phyloP scores from a whole-genome alignment of 2,113 vertebrate species.

The Gobius niger region DNA sequence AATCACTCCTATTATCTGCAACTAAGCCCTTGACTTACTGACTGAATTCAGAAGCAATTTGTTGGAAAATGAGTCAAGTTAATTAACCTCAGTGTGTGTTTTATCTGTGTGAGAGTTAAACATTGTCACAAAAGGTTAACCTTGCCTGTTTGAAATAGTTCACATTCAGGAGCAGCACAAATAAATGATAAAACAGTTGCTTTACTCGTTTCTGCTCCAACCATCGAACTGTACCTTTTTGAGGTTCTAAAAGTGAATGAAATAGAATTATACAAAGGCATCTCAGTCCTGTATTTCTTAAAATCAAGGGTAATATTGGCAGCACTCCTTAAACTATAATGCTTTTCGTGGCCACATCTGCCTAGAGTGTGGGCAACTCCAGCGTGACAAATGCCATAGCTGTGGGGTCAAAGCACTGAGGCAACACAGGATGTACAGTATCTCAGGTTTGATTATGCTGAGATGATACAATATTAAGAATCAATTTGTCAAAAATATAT shows the following conservation, averaged over 20 bases:
- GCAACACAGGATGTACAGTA: neutral
- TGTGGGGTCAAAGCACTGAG: neutral
- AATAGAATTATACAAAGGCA: no score
- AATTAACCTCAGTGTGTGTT: neutral
- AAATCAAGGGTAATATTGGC: neutral
- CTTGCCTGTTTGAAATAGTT: constrained; percentile 33
- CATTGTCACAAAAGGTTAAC: constrained; percentile 38
- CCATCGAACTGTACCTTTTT: no score
- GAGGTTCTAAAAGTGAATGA: no score
- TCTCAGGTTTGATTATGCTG: no score
- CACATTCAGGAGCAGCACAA: neutral
- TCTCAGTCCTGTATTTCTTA: no score
- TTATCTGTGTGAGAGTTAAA: constrained; percentile 18
- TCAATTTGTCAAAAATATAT: no score
- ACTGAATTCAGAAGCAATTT: constrained; percentile 7
- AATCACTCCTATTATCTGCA: constrained; percentile 1
- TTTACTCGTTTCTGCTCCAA: no score
- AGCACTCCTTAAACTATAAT: constrained; percentile 29
- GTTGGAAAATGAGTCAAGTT: neutral
- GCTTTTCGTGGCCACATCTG: constrained; percentile 46
- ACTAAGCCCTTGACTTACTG: neutral
- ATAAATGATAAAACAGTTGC: no score
- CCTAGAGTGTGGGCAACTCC: constrained; percentile 13
- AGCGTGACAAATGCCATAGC: constrained; percentile 26
- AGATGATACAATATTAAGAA: no score